Evolutionary conservation across 23 tunicate species (phyloP).

Genomic region (Trididemnum clinides): DNA sequence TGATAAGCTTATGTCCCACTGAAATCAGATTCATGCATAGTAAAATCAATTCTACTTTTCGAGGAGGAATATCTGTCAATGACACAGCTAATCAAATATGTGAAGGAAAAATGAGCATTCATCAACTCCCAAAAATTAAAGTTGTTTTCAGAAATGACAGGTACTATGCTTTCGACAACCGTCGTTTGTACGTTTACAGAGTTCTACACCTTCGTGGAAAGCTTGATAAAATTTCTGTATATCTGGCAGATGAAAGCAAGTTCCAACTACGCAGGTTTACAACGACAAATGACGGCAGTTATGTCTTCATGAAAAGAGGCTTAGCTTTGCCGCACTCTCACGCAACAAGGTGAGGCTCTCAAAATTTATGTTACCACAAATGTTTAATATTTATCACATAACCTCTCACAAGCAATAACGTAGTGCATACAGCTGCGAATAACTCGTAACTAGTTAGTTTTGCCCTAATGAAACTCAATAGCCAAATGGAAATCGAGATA

Average conservation of each 20-base stretch:
- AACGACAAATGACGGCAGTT: background rate
- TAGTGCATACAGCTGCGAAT: too few relatives aligned
- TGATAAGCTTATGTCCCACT: slow-evolving; percentile 16
- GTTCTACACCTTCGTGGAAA: background rate
- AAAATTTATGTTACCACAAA: too few relatives aligned
- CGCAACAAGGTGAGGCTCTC: too few relatives aligned
- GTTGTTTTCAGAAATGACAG: slow-evolving; percentile 19
- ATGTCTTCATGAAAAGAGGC: background rate
- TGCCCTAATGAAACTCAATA: too few relatives aligned
- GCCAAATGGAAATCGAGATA: too few relatives aligned
- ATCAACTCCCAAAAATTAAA: slow-evolving; percentile 23
- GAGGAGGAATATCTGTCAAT: slow-evolving; percentile 6
- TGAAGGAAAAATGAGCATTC: background rate
- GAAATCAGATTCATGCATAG: slow-evolving; percentile 48
- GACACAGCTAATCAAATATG: background rate
- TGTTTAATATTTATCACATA: too few relatives aligned
- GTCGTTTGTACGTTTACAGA: slow-evolving; percentile 22
- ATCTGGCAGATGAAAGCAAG: background rate
- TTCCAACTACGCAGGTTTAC: background rate
- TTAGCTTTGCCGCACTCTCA: background rate
- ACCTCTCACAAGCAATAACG: too few relatives aligned
- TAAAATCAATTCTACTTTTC: background rate
- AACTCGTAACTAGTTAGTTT: too few relatives aligned
- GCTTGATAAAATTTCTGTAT: background rate
- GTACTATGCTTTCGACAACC: slow-evolving; percentile 45